Conservation (phyloP, 2,113 vertebrate species). For the Amphiprion percula region DNA sequence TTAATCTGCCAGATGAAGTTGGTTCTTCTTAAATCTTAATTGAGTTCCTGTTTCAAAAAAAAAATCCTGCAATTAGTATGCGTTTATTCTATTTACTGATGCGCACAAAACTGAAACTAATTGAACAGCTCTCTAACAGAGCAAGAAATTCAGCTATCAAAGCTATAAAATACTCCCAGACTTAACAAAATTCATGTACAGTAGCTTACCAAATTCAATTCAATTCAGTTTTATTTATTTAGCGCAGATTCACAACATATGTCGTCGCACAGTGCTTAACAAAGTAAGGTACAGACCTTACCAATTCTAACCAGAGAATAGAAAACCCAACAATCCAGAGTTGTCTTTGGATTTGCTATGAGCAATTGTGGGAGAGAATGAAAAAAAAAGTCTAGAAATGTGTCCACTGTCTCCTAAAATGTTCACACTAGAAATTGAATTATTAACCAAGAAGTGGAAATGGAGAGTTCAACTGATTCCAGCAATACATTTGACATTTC, state of each 20-base stretch:
- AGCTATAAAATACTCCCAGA: too few relatives aligned
- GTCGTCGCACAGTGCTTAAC: too few relatives aligned
- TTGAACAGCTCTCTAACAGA: not conserved
- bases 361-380: too few relatives aligned
- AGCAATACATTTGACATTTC: constrained; percentile 26
- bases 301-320: too few relatives aligned
- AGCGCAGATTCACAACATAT: too few relatives aligned
- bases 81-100: not conserved
- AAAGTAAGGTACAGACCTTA: too few relatives aligned
- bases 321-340: too few relatives aligned
- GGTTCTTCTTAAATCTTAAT: not conserved
- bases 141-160: not conserved
- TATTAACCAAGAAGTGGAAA: not conserved
- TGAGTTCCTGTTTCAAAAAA: not conserved
- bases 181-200: too few relatives aligned
- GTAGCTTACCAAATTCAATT: too few relatives aligned
- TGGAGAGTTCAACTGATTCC: constrained; percentile 2
- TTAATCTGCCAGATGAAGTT: not conserved
- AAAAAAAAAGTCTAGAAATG: not conserved
- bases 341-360: not conserved
- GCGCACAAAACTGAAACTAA: not conserved
- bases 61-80: not conserved
- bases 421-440: not conserved
- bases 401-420: not conserved
- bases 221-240: too few relatives aligned